A percentile compares a stretch with the other conserved stretches of the same genome.
Conservation (phyloP, 2,113 vertebrate genomes). For the Galbula dea region DNA sequence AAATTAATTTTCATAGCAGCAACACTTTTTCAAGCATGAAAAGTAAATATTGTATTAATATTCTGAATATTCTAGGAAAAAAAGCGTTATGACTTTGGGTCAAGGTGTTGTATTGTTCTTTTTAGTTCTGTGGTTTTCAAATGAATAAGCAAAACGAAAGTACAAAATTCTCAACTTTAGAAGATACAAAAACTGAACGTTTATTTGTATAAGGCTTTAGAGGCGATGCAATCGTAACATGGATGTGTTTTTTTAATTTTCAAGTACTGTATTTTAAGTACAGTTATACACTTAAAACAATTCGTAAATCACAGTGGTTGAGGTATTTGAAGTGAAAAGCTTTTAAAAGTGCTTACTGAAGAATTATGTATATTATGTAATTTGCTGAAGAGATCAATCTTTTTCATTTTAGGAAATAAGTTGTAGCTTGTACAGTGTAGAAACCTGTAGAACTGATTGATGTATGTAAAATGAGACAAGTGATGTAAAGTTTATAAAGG, state of each 20-base stretch:
- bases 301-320: neutral
- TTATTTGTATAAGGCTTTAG: neutral
- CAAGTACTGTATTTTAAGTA: neutral
- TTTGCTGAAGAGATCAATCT: conserved; percentile 23
- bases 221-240: neutral
- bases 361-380: conserved; percentile 18
- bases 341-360: conserved; percentile 25
- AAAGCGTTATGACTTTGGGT: neutral
- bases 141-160: neutral
- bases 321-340: neutral
- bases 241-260: neutral
- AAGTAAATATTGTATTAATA: neutral
- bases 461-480: neutral
- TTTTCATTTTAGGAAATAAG: neutral
- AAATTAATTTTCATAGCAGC: neutral
- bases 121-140: neutral
- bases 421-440: neutral
- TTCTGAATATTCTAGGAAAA: neutral
- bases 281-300: neutral
- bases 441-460: neutral
- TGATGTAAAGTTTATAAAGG: conserved; percentile 8
- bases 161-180: neutral
- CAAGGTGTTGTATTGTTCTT: too few relatives aligned
- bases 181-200: neutral
- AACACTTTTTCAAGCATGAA: neutral